phyloP scores from a whole-genome alignment of 2,888 invertebrate species.

The Drepana falcataria region DNA sequence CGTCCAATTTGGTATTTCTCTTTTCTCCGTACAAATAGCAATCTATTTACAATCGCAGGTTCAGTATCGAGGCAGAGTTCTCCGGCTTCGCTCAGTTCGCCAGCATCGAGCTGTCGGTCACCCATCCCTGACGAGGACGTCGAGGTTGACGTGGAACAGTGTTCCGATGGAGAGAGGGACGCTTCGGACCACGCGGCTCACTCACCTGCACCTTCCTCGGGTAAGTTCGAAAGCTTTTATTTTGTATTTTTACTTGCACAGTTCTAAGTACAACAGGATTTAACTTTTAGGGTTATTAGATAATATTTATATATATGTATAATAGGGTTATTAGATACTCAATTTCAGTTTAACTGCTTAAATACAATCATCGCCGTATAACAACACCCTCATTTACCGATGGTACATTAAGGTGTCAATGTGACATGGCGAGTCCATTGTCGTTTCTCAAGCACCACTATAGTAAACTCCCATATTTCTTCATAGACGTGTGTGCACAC shows the following conservation, averaged over 20 bases:
- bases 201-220: constrained; percentile 71
- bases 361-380: too few relatives aligned
- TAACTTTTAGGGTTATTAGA: too few relatives aligned
- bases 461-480: too few relatives aligned
- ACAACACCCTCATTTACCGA: too few relatives aligned
- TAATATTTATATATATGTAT: too few relatives aligned
- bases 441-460: too few relatives aligned
- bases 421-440: too few relatives aligned
- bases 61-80: constrained; percentile 69
- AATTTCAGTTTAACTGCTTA: too few relatives aligned
- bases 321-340: too few relatives aligned
- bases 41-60: constrained; percentile 31
- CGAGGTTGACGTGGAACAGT: constrained; percentile 85
- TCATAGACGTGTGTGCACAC: too few relatives aligned
- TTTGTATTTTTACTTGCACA: neutral
- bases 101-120: constrained; percentile 66
- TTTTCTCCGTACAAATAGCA: neutral
- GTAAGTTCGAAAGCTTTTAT: constrained; percentile 33
- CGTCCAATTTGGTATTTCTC: too few relatives aligned
- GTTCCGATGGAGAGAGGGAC: constrained; percentile 82
- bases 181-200: constrained; percentile 73
- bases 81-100: constrained; percentile 67
- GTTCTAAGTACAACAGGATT: neutral
- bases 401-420: too few relatives aligned
- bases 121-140: constrained; percentile 81